Evolutionary conservation across 2,113 vertebrate species (phyloP), one percentile per base, ranked within the genome.

Genomic region (Bungarus multicinctus): DNA sequence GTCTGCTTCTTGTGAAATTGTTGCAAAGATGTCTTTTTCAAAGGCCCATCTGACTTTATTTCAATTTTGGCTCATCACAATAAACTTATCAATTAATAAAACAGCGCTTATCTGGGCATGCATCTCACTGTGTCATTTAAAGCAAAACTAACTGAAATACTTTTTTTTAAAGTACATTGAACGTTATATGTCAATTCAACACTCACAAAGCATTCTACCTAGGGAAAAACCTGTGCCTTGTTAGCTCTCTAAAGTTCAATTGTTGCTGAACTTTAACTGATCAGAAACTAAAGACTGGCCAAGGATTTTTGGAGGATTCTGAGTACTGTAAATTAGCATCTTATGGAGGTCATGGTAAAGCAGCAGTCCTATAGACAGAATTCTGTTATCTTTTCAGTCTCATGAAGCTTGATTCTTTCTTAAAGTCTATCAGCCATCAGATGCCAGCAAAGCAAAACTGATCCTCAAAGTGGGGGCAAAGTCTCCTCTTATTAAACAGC

Each of bases 401-500:
- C 74, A 22, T 81, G 74, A 43, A 81, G 34, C 18, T 43, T 81
- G 7, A 81, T 43, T 81, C 74, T n/a, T 39, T 81, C 74, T 43
- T 81, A 81, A 81, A 81, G 18, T 81, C 74, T 43, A 43, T 43
- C 74, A 43, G 16, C 34, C 69, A 74, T 20, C 69, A 74, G 69
- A 74, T 74, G n/a, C 14, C 69, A 39, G 6, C 69, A 81, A 20
- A 81, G 69, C 34, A 81, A 81, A 9, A 39, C 34, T 81, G 34
- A 81, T 81, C 27, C 27, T 87, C 14, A 88, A 53, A 30, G 14
- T 30, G 5, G 1, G 7, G 50, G 87, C 87, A 53, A 53, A 54
- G 6, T 45, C 87, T 54, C 43, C 91, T 92, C 85, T 93, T 90
- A 45, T 39, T 91, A 91, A 95, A 87, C 90, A 89, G 39, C 87